A percentile compares a stretch with the other conserved stretches of the same genome.
Conservation (phyloP, 2,113 vertebrate genomes). For the Charina bottae region DNA sequence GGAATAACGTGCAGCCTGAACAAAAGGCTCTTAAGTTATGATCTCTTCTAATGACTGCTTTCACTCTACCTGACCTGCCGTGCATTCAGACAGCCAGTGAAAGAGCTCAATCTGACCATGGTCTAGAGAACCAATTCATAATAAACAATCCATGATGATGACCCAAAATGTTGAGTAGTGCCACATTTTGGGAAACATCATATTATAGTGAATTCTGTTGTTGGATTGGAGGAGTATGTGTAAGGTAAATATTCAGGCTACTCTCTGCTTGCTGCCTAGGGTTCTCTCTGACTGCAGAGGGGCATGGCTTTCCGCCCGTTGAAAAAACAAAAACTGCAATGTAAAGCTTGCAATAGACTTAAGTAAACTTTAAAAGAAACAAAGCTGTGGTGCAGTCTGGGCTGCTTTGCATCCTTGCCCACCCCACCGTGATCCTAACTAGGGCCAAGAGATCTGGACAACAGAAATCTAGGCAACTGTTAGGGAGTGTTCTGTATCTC, state of each 20-base stretch:
- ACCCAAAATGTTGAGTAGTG: not conserved
- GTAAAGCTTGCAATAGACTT: not conserved
- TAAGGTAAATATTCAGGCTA: not conserved
- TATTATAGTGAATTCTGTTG: not conserved
- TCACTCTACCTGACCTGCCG: not conserved
- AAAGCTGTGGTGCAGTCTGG: not conserved
- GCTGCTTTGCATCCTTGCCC: not conserved
- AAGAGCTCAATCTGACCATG: conserved; percentile 11
- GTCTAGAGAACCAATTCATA: not conserved
- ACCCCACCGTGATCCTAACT: not conserved
- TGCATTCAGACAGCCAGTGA: not conserved
- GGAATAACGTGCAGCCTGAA: conserved; percentile 33
- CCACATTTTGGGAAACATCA: not conserved
- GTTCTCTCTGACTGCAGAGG: not conserved
- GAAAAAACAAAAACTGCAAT: not conserved
- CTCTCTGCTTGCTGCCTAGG: not conserved
- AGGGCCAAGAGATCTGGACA: not conserved
- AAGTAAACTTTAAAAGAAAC: not conserved
- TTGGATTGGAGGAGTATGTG: not conserved
- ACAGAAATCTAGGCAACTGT: not conserved
- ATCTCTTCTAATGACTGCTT: conserved; percentile 16
- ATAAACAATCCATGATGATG: not conserved
- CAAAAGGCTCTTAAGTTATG: conserved; percentile 36
- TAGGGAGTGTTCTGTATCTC: not conserved
- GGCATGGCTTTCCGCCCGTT: not conserved